These are phyloP conservation scores for Chiridota heheva DNA, from an alignment of 35 echinoderm and acorn worm species.

Conservation along the genomic window DNA sequence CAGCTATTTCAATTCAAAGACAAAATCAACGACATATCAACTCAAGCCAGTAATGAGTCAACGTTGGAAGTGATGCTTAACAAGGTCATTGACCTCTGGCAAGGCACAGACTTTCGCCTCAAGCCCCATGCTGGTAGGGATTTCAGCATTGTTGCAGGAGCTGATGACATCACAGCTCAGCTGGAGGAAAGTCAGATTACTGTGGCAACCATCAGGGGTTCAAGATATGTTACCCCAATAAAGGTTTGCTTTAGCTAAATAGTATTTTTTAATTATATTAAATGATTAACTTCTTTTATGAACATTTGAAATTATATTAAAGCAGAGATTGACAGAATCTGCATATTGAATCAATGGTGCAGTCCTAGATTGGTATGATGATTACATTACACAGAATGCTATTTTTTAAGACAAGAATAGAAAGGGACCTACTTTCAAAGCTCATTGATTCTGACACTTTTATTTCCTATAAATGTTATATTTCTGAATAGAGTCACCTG, in stretches of 20 bases:
- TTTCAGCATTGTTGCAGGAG: constrained; percentile 91
- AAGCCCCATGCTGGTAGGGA: constrained; percentile 84
- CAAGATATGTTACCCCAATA: constrained; percentile 96
- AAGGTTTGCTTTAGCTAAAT: constrained; percentile 56
- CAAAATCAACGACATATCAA: constrained; percentile 99
- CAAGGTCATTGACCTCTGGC: constrained; percentile 99
- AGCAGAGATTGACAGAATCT: not conserved
- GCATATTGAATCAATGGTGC: too few species aligned
- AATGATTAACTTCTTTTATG: not conserved
- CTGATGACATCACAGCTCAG: constrained; percentile 95
- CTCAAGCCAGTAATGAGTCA: constrained; percentile 97
- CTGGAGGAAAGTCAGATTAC: constrained; percentile 99
- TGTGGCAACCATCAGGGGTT: constrained; percentile 97
- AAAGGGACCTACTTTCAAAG: too few species aligned
- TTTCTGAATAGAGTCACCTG: too few species aligned
- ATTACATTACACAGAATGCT: too few species aligned
- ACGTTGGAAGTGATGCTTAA: constrained; percentile 98
- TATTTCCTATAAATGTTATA: too few species aligned
- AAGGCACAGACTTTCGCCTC: constrained; percentile 87
- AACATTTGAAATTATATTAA: not conserved
- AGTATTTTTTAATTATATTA: not conserved
- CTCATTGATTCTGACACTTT: too few species aligned
- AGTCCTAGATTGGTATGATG: too few species aligned
- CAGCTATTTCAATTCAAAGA: constrained; percentile 98
- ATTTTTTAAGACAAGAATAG: too few species aligned